Evolutionary conservation across 2,888 invertebrate species (phyloP).

Genomic region (Helicoverpa assulta): DNA sequence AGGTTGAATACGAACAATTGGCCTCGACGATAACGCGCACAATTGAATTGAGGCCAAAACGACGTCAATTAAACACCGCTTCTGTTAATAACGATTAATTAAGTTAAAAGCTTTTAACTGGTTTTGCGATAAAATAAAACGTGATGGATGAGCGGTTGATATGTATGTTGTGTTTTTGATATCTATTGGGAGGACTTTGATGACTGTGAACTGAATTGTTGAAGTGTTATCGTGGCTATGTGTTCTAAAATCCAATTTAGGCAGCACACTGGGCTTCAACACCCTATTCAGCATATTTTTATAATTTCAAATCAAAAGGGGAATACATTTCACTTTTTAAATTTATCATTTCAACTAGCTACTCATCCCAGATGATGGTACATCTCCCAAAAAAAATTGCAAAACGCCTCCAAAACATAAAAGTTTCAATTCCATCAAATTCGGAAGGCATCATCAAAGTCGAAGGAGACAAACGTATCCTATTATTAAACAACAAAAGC

Average conservation of each 20-base stretch:
- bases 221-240: not conserved
- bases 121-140: slow-evolving; percentile 57
- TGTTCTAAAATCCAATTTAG: not conserved
- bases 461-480: slow-evolving; percentile 69
- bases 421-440: slow-evolving; percentile 64
- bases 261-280: not conserved
- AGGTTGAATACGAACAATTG: slow-evolving; percentile 74
- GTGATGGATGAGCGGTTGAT: slow-evolving; percentile 53
- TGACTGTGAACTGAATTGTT: not conserved
- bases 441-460: slow-evolving; percentile 82
- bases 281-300: not conserved
- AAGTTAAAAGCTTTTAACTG: slow-evolving; percentile 81
- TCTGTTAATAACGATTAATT: slow-evolving; percentile 82
- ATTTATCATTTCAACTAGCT: too few relatives aligned
- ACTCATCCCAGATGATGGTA: not conserved
- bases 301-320: not conserved
- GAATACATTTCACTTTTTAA: not conserved
- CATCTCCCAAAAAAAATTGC: not conserved
- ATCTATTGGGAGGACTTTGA: not conserved
- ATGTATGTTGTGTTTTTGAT: slow-evolving; percentile 13
- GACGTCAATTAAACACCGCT: slow-evolving; percentile 86
- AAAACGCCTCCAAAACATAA: slow-evolving; percentile 16
- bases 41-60: slow-evolving; percentile 82
- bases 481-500: slow-evolving; percentile 80
- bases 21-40: slow-evolving; percentile 72